Evolutionary conservation across 2,113 vertebrate genomes (phyloP).

Genomic region (Donacobius atricapilla): DNA sequence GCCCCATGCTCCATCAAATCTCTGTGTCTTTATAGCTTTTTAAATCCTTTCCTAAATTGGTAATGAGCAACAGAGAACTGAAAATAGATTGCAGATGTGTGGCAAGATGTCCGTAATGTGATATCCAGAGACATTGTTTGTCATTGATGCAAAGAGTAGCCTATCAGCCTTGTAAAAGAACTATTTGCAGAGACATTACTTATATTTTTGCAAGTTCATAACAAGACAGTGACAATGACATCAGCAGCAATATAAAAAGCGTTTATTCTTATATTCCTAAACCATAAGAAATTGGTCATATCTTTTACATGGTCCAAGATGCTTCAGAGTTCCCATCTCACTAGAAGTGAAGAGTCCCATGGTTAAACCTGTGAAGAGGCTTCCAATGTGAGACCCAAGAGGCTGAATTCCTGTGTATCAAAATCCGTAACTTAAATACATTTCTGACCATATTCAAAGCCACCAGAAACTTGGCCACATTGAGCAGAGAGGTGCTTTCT

Average conservation of each 20-base stretch:
- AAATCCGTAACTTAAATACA: background rate
- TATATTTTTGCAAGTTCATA: background rate
- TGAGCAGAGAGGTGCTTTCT: background rate
- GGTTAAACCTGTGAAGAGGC: background rate
- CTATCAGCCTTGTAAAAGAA: background rate
- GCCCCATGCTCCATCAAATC: background rate
- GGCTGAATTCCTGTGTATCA: background rate
- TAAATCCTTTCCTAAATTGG: constrained; percentile 45
- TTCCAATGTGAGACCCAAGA: background rate
- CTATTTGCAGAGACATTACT: constrained; percentile 20
- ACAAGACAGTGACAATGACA: background rate
- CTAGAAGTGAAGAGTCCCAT: background rate
- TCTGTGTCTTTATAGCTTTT: background rate
- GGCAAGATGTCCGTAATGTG: constrained; percentile 49
- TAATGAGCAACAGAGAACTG: constrained; percentile 34
- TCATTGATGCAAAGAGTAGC: constrained; percentile 10
- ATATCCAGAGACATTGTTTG: constrained; percentile 56
- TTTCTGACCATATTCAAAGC: background rate
- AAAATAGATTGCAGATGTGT: constrained; percentile 58
- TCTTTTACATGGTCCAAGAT: background rate
- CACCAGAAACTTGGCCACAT: background rate
- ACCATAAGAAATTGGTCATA: background rate
- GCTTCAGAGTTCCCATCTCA: background rate
- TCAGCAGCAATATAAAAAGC: background rate
- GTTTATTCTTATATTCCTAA: background rate